Base-by-base conservation (phyloP, 2,113 vertebrate species). In the Arothron firmamentum region DNA sequence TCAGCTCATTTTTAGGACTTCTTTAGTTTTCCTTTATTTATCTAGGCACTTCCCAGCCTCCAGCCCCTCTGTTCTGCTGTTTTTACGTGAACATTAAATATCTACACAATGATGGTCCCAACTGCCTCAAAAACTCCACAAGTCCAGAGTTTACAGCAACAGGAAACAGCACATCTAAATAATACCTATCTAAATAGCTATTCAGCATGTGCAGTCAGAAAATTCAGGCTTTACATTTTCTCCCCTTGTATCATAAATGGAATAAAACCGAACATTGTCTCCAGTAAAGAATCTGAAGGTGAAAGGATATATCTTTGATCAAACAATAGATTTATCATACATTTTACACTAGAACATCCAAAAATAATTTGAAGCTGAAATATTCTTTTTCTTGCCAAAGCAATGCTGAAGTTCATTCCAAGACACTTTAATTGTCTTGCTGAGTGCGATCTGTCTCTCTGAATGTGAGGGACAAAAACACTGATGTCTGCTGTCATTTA, bases 171-270 rank as follows among this genome's bases (percentile, higher is more conserved):
- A 93, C 90, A 90, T 91, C 83, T 88, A 78, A 91, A 92, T 93
- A 92, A 92, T 79, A 90, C 87, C 87, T 90, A 70, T 90, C 90
- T 87, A 93, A 89, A 88, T 86, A 93, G 91, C 91, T 77, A 88
- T 90, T 87, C 85, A 90, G 89, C 88, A 87, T 78, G 82, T 92
- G 92, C 92, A 93, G 92, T 12, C 91, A 93, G 90, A 88, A 93
- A 83, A 84, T 94, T 95, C 94, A 95, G 94, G 94, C 94, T 93
- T 90, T 92, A 64, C 67, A 88, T 88, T 89, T 87, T 87, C 89
- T 88, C 85, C 85, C 86, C 88, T 88, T 80, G 13, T 82, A 59
- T 79, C 75, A 77, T 72, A 90, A 90, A 92, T 87, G 87, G 60
- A 89, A 78, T 78, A 86, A 83, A 88, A 87, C 86, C 86, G 78